phyloP scores from a whole-genome alignment of 2,113 vertebrate species.

The Xiphias gladius region DNA sequence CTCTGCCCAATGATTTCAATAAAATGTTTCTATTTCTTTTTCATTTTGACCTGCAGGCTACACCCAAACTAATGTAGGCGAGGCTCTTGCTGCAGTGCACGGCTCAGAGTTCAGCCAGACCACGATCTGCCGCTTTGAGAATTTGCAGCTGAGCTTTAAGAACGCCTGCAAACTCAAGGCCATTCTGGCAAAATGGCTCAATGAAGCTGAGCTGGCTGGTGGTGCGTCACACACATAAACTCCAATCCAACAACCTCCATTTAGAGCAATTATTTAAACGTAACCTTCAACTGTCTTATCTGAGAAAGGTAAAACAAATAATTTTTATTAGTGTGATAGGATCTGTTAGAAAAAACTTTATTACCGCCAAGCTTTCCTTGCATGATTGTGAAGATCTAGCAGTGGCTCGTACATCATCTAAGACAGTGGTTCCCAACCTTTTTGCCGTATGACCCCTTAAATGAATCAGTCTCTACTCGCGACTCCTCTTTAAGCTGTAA shows the following conservation, averaged over 20 bases:
- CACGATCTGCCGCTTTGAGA: slow-evolving; percentile 98
- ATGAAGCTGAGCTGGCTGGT: slow-evolving; percentile 97
- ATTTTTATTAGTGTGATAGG: neutral
- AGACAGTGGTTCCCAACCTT: neutral
- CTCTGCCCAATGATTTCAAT: neutral
- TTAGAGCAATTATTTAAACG: slow-evolving; percentile 19
- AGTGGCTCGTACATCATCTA: neutral
- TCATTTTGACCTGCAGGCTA: slow-evolving; percentile 86
- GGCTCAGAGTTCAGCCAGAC: slow-evolving; percentile 99
- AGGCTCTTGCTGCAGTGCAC: slow-evolving; percentile 95
- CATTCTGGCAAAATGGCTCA: slow-evolving; percentile 96
- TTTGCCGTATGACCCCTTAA: neutral
- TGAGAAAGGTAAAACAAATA: neutral
- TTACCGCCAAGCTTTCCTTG: neutral
- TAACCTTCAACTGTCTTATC: slow-evolving; percentile 1
- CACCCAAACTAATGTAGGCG: slow-evolving; percentile 98
- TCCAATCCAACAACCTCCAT: slow-evolving; percentile 3
- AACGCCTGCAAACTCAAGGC: slow-evolving; percentile 98
- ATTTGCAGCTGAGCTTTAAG: slow-evolving; percentile 98
- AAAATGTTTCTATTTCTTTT: slow-evolving; percentile 24
- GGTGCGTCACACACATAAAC: slow-evolving; percentile 82
- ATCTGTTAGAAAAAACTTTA: neutral
- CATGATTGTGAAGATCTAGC: neutral
- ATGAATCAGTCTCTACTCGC: neutral
- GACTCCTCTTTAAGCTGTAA: neutral